Base-by-base conservation (phyloP, 1,140 invertebrate genomes). In the Sinonovacula constricta region DNA sequence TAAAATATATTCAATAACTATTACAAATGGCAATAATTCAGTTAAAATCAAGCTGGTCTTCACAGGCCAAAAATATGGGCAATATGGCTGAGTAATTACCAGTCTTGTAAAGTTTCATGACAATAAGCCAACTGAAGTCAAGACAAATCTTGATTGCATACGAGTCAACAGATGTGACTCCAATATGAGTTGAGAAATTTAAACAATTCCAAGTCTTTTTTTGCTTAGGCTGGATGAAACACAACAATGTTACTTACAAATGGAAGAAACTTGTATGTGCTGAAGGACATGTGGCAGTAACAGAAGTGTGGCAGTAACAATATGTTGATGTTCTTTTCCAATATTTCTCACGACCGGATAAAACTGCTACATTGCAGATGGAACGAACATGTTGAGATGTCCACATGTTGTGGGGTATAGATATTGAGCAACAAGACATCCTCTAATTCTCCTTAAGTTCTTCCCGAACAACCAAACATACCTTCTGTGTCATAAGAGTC, bases 371-470 rank as follows among this genome's bases (percentile, higher is more conserved):
- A 18, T 18, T 10, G 39, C 39, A 45, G 39, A 45, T 45, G 39
- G 18, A 45, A 45, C 39, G 7, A 10, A 18, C 39, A 18, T 45
- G 18, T 45, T 45, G 39, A 18, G 39, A 45, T 45, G 39, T 7
- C 39, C 7, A 45, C 18, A 45, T 45, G 7, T 45, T 45, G 18
- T 45, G 39, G 7, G 18, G 39, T 10, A 45, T 7, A 1, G 15
- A 69, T 77, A 31, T 62, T 51, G n/a, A n/a, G n/a, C 49, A 3
- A 2, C 7, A 12, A 3, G 14, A 24, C 49, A 3, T 80, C 56
- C n/a, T n/a, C n/a, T n/a, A 86, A 33, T 88, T 83, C 56, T 84
- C 83, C 45, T 88, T 86, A 34, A 84, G 22, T 53, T 88, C 87
- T 75, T 86, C 85, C 54, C 79, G 80, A 3, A 85, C 85, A 33